Evolutionary conservation across 1,140 invertebrate species (phyloP), one percentile per base, ranked within the genome.

Genomic region (Cardiocondyla obscurior): DNA sequence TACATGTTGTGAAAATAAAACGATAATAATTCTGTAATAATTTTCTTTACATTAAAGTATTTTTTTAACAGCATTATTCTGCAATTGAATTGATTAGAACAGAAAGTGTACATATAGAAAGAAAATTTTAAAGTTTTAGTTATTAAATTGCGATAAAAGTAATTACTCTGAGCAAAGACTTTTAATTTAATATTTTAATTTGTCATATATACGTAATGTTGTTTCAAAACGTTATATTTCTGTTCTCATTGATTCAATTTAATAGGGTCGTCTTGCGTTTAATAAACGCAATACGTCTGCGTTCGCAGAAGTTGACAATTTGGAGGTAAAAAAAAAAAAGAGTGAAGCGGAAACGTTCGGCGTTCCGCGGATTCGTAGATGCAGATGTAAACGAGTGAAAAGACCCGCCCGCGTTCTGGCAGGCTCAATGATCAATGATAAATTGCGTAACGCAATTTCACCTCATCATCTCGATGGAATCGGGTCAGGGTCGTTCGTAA

Each of bases 401-500:
- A 6, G 49, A 36, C 14, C 6, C 19, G 33, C 33, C 2, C 12
- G 65, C 28, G 46, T 30, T 49, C 16, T 49, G 16, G n/a, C 16
- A n/a, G n/a, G n/a, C n/a, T n/a, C n/a, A n/a, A n/a, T n/a, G 46
- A n/a, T 16, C 5, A 19, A 69, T 22, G 46, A 51, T n/a, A 12
- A 36, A 51, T 74, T 30, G 30, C 53, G 22, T 44, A 60, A 60
- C 33, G 22, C 25, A 42, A 72, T 72, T 57, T 55, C 49, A 16
- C 51, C 8, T 25, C 19, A 22, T 53, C 51, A 53, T 7, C 10
- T 55, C 70, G 22, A 22, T 30, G n/a, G 5, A 12, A 19, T 62
- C 39, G 42, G 70, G 72, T 76, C 72, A 76, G 39, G 72, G 72
- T 46, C 72, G 39, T 62, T 62, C 57, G 42, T 62, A 64, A 53